Percentiles rank a stretch among this genome's conserved stretches.
Conservation (phyloP, 2,888 invertebrate species). For the Entomobrya proxima region DNA sequence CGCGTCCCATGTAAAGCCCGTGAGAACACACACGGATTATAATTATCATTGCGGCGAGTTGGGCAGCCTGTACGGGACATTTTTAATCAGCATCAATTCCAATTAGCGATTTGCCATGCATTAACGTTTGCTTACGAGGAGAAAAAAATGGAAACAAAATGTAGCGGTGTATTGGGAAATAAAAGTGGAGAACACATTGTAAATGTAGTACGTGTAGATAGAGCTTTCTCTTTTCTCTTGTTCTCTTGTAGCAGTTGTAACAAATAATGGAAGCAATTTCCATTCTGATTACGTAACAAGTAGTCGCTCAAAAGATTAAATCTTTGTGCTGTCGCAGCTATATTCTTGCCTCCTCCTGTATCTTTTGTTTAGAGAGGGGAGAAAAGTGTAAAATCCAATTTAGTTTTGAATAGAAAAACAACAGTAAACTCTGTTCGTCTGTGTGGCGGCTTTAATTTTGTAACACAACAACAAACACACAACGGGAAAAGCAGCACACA, state of each 20-base stretch:
- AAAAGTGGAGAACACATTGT: neutral
- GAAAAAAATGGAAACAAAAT: neutral
- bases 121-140: neutral
- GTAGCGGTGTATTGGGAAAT: neutral
- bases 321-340: neutral
- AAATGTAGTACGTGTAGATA: neutral
- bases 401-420: neutral
- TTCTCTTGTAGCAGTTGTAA: neutral
- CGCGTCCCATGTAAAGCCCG: neutral
- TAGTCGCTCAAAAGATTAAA: neutral
- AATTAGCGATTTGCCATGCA: slow-evolving; percentile 18
- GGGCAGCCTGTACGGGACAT: neutral
- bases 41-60: neutral
- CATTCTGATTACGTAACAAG: slow-evolving; percentile 44
- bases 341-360: neutral
- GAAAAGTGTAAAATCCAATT: slow-evolving; percentile 26
- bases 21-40: neutral
- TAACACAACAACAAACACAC: no score
- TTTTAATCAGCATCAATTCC: slow-evolving; percentile 50
- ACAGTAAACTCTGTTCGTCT: no score
- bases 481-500: no score
- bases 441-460: no score
- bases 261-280: slow-evolving; percentile 35
- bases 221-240: neutral
- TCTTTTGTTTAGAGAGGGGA: neutral